Base-by-base conservation (phyloP, 2,888 invertebrate species). In the Chesias legatella region DNA sequence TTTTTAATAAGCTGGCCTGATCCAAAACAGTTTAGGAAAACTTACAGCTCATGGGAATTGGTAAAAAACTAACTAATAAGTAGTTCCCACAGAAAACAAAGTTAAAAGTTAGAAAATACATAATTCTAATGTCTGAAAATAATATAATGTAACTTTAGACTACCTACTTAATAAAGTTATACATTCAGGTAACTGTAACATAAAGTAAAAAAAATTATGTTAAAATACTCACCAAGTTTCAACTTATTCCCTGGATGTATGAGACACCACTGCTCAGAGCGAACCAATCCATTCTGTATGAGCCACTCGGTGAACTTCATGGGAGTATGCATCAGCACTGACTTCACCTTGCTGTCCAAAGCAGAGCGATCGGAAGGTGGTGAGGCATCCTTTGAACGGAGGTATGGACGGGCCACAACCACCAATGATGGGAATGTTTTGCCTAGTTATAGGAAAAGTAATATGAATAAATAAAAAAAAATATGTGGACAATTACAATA, bases 231-330 rank as follows among this genome's bases (percentile, higher is more conserved):
- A 89, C 93, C 94, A 4, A 96, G 79, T 67, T 96, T 95, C 0
- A 95, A 84, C 57, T 93, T 93, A 46, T 90, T 90, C 33, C 89
- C 89, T 1, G 90, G 75, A 69, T 96, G 95, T 34, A 92, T 78
- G 0, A 89, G 84, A 63, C 96, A 96, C 71, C 90, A 91, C 69
- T 96, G 96, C 63, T 95, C 95, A 0, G 94, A 92, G 22, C 93
- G 90, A 1, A 96, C 91, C 1, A 96, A 71, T 0, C 96, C 96
- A 68, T 95, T 94, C 66, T 96, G 95, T 43, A 96, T 94, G 33
- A 96, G 89, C 95, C 96, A 96, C 81, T 96, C 96, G 0, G 95
- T 95, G 67, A 96, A 95, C 77, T 95, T 95, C 51, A 94, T 93
- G 0, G 95, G 93, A 0, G 93, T 92, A 65, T 93, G 92, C 91